Evolutionary conservation across 2,113 vertebrate genomes (phyloP), one percentile per base, ranked within the genome.

Genomic region (Arothron firmamentum): DNA sequence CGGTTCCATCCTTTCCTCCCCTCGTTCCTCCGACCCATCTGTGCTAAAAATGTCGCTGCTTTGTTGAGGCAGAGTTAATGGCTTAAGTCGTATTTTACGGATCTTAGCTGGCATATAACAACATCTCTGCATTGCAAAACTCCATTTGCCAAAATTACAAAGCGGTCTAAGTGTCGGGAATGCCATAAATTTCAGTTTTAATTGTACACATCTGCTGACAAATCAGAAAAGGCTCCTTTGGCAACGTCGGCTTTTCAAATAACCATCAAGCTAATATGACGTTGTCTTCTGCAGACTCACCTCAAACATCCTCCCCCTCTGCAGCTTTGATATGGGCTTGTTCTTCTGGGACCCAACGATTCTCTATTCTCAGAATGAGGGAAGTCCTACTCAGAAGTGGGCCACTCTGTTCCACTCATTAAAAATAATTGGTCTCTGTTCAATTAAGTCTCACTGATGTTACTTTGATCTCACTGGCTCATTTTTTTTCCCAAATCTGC

Each of bases 391-490:
- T 69, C 43, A 74, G 65, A 86, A 86, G 73, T 84, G 73, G 73
- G 70, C 62, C 56, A 13, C 69, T 78, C 46, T 23, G 62, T 55
- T 73, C 70, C 74, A 56, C 78, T 88, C 84, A 84, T 85, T 88
- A 87, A 86, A 86, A 87, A 82, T 87, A 87, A 88, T 87, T 85
- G 76, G 82, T 69, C 76, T 82, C 77, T 70, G 65, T 82, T 86
- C 79, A 87, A 80, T 87, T 84, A 75, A 77, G 62, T 65, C 65
- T 70, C 62, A 59, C 51, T 62, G 62, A 73, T 70, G 66, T 53
- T 72, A 20, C 78, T 87, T 85, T 89, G 81, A 89, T 87, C 70
- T 77, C 45, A 53, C 59, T 56, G 49, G 59, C 42, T 46, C 45
- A 2, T 2, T 49, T 19, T 10, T 10, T 49, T 46, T 48, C 4